phyloP scores from a whole-genome alignment of 2,888 invertebrate genomes.

The Selenia dentaria region DNA sequence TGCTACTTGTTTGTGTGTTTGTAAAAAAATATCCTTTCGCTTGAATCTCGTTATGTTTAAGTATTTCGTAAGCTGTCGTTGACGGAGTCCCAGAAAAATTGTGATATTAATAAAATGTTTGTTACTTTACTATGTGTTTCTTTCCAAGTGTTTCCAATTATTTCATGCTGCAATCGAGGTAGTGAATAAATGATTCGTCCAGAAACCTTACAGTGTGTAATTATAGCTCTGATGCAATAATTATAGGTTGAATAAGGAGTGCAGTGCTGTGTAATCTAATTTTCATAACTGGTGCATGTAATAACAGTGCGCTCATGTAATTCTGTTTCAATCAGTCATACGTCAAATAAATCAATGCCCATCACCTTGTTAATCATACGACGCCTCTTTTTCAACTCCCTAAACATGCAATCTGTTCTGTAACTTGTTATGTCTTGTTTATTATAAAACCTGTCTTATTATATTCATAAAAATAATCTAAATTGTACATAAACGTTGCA shows the following conservation, averaged over 20 bases:
- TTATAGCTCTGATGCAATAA: constrained; percentile 42
- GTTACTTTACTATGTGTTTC: constrained; percentile 40
- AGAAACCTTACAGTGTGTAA: constrained; percentile 23
- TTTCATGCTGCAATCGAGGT: constrained; percentile 10
- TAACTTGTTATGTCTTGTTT: too few relatives aligned
- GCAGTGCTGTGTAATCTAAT: constrained; percentile 29
- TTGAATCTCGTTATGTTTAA: constrained; percentile 54
- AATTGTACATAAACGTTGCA: too few relatives aligned
- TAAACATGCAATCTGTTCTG: too few relatives aligned
- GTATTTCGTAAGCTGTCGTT: constrained; percentile 39
- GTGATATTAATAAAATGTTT: constrained; percentile 83
- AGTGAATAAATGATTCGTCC: constrained; percentile 24
- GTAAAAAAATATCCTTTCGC: constrained; percentile 45
- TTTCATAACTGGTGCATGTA: constrained; percentile 30
- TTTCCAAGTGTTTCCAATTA: constrained; percentile 1
- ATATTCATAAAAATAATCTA: too few relatives aligned
- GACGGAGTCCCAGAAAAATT: constrained; percentile 73
- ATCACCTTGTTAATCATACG: too few relatives aligned
- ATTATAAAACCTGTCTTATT: too few relatives aligned
- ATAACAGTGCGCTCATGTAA: constrained; percentile 33
- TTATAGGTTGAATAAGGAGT: constrained; percentile 39
- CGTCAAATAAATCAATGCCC: constrained; percentile 14
- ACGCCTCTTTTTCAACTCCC: too few relatives aligned
- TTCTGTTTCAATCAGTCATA: constrained; percentile 24
- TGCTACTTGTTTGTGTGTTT: constrained; percentile 43